Evolutionary conservation across 2,888 invertebrate genomes (phyloP), one percentile per base, ranked within the genome.

Genomic region (Cephus nigrinus): DNA sequence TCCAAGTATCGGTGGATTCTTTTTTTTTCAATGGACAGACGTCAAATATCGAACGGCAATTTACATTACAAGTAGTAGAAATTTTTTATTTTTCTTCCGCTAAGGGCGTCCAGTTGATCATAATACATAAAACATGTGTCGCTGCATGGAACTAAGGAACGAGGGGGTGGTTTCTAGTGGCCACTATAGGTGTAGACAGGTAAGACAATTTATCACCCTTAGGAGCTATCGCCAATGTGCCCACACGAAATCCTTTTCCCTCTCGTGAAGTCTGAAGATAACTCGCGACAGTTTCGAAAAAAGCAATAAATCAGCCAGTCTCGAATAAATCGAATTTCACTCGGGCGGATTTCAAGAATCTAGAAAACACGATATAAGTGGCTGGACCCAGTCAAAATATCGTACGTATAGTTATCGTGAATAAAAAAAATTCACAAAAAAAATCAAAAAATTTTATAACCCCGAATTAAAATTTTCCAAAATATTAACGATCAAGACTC

Each of bases 281-380:
- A 77, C 77, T 69, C 77, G 75, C 69, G 69, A 77, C 74, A 77
- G 69, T 74, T 75, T 74, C 69, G 69, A 33, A 77, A 75, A 77
- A 77, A 74, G 77, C 77, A 74, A 77, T 77, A 77, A 77, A 77
- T 77, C 77, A 77, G 77, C 36, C 69, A 36, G 36, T 36, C 69
- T 69, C n/a, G 74, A 77, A 77, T 74, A 77, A 74, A 77, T 77
- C 77, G 74, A 74, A 69, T 69, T 77, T 74, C 74, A 23, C 40
- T 55, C 40, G 0, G 9, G 0, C 15, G 40, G 5, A 55, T 23
- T 55, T 55, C 40, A 23, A 55, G 40, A 55, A 55, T 55, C 40
- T 2, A 55, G 40, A 55, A 55, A 40, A 23, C 40, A 23, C 9
- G 5, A 23, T 55, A 23, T 55, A 23, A 9, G 23, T 23, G 4